Base-by-base conservation (phyloP, 2,888 invertebrate species). In the Ophion slaviceki region DNA sequence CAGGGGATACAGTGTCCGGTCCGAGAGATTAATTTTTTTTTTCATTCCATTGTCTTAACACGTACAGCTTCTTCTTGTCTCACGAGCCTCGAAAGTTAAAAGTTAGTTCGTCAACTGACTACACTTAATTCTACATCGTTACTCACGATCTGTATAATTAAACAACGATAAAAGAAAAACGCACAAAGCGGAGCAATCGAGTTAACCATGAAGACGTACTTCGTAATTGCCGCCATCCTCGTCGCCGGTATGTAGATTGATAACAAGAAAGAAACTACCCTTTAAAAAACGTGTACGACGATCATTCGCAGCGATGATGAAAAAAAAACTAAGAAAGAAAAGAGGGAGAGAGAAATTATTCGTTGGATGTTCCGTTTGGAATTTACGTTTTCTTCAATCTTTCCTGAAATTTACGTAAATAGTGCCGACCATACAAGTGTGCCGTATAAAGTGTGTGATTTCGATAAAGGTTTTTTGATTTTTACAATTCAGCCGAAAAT, bases 191-290 rank as follows among this genome's bases (percentile, higher is more conserved):
- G 75, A 72, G 66, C 59, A 61, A 78, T 36, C 47, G 80, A 88
- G 86, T 88, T 89, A 86, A 92, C 89, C 90, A 94, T 94, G 93
- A 93, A 92, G 92, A 92, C 93, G 90, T 93, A 91, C 92, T 90
- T 91, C 90, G 93, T 93, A 88, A 90, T 93, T 88, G 93, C 92
- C 88, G 92, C 92, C 89, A 91, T 94, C 90, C 93, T 94, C 89
- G 89, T 93, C 90, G 93, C 92, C 93, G 93, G 93, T 94, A 94
- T 90, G 93, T 94, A 94, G 86, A 88, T 79, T 17, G 70, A 76
- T 67, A 47, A 67, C 53, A 74, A 66, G 14, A 71, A 68, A 76
- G 53, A 47, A 70, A 80, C 17, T 24, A 20, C 40, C 8, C 40
- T 40, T n/a, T 14, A 59, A 36, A 62, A 70, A 79, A 82, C 64